Base-by-base conservation (phyloP, 2,888 invertebrate genomes). In the Hypolimnas misippus region DNA sequence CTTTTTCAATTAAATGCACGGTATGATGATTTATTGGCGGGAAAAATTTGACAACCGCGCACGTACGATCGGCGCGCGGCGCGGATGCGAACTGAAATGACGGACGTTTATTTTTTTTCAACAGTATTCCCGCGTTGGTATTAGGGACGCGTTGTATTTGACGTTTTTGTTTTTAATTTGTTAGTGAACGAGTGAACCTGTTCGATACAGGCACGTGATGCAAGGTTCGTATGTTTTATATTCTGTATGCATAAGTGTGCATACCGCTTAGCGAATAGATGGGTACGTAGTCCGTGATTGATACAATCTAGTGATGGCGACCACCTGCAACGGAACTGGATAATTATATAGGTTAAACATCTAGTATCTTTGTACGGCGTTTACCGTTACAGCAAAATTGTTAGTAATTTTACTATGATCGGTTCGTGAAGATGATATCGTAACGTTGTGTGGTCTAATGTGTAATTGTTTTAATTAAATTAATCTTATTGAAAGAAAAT, bases 21-120 rank as follows among this genome's bases (percentile, higher is more conserved):
- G 6, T 21, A 17, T n/a, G 21, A 66, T 67, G 65, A 68, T 58
- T 66, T 62, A 75, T 72, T 70, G 70, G 73, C 76, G 80, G 78
- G 73, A 73, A 29, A n/a, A 25, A 29, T 58, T 70, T 62, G 60
- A 61, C 33, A 31, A 31, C 70, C 74, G 72, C 74, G 73, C 81
- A 77, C 73, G 73, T 78, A 77, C 77, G 75, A 68, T 68, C 78
- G 67, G 65, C 76, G 66, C 76, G 72, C 75, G 74, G 69, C 79
- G 76, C 82, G 75, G 72, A 64, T 76, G 79, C 79, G 77, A 73
- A 85, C 87, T 87, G 87, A 64, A 60, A 56, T 73, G 69, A 70
- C 54, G 66, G 29, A 46, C 46, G 19, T 21, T 3, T 12, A 3
- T 46, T 12, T 62, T 67, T 67, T 73, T 77, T 77, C 53, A 61